Conservation (phyloP, 2,113 vertebrate species). For the Erythrocercus mccallii region DNA sequence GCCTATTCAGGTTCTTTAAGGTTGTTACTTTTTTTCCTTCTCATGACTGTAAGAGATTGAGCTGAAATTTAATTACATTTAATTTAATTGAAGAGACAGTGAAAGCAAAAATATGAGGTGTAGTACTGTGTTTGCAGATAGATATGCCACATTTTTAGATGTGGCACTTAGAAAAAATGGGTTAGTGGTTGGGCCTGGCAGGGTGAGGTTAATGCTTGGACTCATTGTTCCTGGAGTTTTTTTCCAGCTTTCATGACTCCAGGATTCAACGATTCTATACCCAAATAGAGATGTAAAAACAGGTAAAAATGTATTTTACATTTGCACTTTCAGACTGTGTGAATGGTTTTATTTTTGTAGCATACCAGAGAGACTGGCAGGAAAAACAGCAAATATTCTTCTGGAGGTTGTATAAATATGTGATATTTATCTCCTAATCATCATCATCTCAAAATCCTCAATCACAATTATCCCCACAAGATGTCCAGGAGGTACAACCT, state of each 20-base stretch:
- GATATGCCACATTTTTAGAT: background rate
- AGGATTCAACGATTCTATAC: background rate
- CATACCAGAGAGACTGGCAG: background rate
- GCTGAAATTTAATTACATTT: background rate
- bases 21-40: background rate
- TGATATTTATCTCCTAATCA: background rate
- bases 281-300: background rate
- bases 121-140: background rate
- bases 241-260: background rate
- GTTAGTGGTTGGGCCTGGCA: background rate
- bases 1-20: background rate
- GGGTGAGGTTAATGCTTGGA: background rate
- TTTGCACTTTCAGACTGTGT: background rate
- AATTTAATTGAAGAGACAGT: background rate
- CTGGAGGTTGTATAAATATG: background rate
- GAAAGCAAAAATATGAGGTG: background rate
- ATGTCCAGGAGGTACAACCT: background rate
- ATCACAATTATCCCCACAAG: background rate
- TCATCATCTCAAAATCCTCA: background rate
- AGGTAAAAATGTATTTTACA: background rate
- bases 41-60: fast-evolving
- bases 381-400: background rate
- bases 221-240: background rate
- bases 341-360: background rate
- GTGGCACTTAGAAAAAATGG: too few species aligned